A percentile compares a stretch with the other conserved stretches of the same genome.
phyloP scores from a whole-genome alignment of 2,888 invertebrate genomes.

The Abrostola triplasia region DNA sequence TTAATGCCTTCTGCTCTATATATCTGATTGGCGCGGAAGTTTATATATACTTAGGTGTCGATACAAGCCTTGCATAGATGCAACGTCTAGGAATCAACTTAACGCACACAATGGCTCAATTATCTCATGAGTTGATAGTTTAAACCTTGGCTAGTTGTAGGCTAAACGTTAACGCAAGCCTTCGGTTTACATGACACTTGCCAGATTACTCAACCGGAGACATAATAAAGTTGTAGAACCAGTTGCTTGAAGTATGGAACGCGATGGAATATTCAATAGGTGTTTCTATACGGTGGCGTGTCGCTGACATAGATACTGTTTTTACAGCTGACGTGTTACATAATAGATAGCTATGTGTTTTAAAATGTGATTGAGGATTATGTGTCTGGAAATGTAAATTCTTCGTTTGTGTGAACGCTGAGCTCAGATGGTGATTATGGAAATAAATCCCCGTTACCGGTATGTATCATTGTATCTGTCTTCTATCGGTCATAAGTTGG shows the following conservation, averaged over 20 bases:
- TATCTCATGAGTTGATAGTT: conserved; percentile 38
- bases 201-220: conserved; percentile 26
- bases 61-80: conserved; percentile 29
- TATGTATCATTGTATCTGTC: too few species aligned
- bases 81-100: conserved; percentile 15
- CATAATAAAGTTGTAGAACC: conserved; percentile 7
- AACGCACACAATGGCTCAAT: conserved; percentile 46
- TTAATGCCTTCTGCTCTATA: neutral
- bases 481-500: too few species aligned
- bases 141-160: conserved; percentile 39
- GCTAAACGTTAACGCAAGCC: conserved; percentile 33
- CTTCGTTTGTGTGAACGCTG: too few species aligned
- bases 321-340: too few species aligned
- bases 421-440: too few species aligned
- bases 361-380: too few species aligned
- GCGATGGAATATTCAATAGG: neutral
- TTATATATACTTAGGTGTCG: conserved; percentile 18
- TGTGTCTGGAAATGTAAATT: too few species aligned
- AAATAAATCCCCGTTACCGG: too few species aligned
- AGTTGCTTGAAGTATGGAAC: neutral
- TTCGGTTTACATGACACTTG: conserved; percentile 27
- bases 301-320: neutral
- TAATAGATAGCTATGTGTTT: too few species aligned
- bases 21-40: conserved; percentile 17
- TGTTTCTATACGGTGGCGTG: neutral